Percentiles rank a stretch among this genome's conserved stretches.
These are phyloP conservation scores for Liolophura sinensis DNA, from an alignment of 1,140 invertebrate species.

Conservation along the genomic window DNA sequence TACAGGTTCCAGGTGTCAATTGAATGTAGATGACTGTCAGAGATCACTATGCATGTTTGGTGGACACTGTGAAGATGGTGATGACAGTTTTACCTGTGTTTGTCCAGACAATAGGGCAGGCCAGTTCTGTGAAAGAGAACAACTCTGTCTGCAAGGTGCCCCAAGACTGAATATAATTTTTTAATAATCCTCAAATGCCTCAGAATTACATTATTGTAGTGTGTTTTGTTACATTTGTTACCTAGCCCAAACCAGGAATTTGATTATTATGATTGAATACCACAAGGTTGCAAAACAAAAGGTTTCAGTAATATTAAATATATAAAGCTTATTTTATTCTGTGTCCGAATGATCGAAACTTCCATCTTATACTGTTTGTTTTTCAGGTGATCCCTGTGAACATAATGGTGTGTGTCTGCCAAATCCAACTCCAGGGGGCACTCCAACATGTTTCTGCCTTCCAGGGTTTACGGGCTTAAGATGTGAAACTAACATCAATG, in stretches of 20 bases:
- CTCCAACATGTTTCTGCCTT: slow-evolving; percentile 25
- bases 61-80: slow-evolving; percentile 22
- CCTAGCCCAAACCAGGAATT: no score
- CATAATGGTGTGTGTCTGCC: slow-evolving; percentile 71
- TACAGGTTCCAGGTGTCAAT: no score
- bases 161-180: neutral
- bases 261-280: no score
- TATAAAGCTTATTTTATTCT: neutral
- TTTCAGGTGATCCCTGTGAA: slow-evolving; percentile 67
- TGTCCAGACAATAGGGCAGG: slow-evolving; percentile 19
- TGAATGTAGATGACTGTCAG: slow-evolving; percentile 5
- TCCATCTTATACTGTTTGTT: neutral
- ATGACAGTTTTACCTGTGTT: slow-evolving; percentile 14
- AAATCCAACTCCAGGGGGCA: neutral
- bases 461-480: slow-evolving; percentile 29
- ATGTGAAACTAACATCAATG: slow-evolving; percentile 34
- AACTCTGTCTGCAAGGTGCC: neutral
- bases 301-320: neutral
- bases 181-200: no score
- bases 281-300: no score
- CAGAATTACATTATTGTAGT: no score
- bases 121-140: slow-evolving; percentile 9
- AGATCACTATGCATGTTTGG: slow-evolving; percentile 7
- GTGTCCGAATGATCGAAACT: neutral
- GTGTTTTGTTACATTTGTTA: no score